Conservation (phyloP, 1,140 invertebrate genomes). For the Chrysopa pallens region DNA sequence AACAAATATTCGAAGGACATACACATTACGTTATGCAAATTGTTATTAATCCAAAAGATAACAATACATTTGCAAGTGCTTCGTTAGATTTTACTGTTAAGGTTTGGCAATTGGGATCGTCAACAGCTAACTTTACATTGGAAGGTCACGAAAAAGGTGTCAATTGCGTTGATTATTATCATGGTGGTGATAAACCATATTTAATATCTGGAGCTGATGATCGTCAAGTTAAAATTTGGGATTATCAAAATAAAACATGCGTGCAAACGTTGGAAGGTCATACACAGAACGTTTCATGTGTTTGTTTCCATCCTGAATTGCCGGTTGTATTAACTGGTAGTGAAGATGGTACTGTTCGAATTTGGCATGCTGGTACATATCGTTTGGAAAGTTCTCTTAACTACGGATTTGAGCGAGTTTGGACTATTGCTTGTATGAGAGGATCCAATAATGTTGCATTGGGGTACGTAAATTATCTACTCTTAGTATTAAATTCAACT, state of each 20-base stretch:
- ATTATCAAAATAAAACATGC: constrained; percentile 99
- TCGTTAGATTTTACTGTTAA: constrained; percentile 95
- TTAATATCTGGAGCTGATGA: constrained; percentile 98
- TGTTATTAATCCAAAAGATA: constrained; percentile 99
- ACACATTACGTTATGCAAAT: constrained; percentile 99
- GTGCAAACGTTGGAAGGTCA: constrained; percentile 97
- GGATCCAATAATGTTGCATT: constrained; percentile 95
- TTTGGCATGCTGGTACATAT: constrained; percentile 98
- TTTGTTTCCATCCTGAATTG: constrained; percentile 92
- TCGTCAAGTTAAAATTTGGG: constrained; percentile 96
- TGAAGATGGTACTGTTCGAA: constrained; percentile 88
- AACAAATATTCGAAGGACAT: constrained; percentile 95
- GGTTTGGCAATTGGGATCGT: constrained; percentile 94
- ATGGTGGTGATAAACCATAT: constrained; percentile 99
- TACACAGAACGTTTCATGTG: constrained; percentile 85
- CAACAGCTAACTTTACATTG: constrained; percentile 93
- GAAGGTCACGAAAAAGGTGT: constrained; percentile 99
- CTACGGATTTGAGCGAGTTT: constrained; percentile 95
- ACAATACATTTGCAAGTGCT: constrained; percentile 99
- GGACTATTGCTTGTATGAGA: constrained; percentile 90
- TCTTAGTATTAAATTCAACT: too few relatives aligned
- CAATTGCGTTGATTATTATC: constrained; percentile 98
- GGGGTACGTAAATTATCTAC: constrained; percentile 29
- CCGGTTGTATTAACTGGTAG: constrained; percentile 95
- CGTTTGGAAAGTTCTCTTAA: constrained; percentile 90